Evolutionary conservation across 2,797 vertebrate genomes (phyloP), one percentile per base, ranked within the genome.

Genomic region (Chiroxiphia lanceolata): DNA sequence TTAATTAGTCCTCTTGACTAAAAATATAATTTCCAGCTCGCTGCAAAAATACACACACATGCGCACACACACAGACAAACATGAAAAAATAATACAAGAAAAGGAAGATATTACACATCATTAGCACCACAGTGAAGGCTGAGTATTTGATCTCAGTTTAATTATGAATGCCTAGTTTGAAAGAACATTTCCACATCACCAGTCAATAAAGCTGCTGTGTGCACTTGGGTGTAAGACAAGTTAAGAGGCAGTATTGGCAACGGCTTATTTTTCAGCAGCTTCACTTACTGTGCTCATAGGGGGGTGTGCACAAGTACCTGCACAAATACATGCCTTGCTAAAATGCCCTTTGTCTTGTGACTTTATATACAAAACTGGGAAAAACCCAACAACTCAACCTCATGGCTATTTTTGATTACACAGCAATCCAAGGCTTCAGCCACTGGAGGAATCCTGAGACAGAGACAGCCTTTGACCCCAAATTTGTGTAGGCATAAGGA

Each of bases 81-180:
- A 92, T 90, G 83, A 95, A 97, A 95, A 96, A 97, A 83, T 96
- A 96, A 95, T 91, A 90, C 93, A 93, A 94, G 94, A 70, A 87
- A 85, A 93, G 85, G 91, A 93, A 96, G 95, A 74, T 71, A 95
- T 95, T 97, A 94, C 87, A 93, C 83, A 98, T 98, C 98, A 98
- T 98, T 98, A 98, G 96, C 97, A 97, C 95, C 95, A 97, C 96
- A 97, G 45, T 89, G 97, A 95, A 97, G 97, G 97, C 94, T 97
- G 97, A 87, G 97, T 89, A 98, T 98, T 98, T 99, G 98, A 99
- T 98, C 98, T 98, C 88, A 64, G 94, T 95, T 98, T 98, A 99
- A 98, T 98, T 98, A 98, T 92, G 90, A 98, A 98, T 94, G 92
- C 84, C 94, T 94, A n/a, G 83, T 97, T 97, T 96, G 92, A 97